Evolutionary conservation across 2,888 invertebrate species (phyloP).

Genomic region (Mythimna vitellina): DNA sequence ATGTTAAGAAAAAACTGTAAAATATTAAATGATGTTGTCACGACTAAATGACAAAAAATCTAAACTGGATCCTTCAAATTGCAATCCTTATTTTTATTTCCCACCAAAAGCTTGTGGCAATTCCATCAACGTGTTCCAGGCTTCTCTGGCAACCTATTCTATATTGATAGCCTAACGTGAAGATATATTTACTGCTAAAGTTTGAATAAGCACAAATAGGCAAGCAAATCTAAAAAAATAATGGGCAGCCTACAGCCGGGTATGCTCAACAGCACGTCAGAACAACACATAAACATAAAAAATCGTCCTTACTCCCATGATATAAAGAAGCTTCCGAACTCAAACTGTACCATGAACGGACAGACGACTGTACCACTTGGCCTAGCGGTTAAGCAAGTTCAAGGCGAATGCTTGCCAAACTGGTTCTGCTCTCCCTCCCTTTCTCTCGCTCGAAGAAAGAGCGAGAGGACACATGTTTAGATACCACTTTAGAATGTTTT

Average conservation of each 20-base stretch:
- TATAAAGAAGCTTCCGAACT: slow-evolving; percentile 1
- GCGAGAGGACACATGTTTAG: slow-evolving; percentile 60
- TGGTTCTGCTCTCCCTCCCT: slow-evolving; percentile 66
- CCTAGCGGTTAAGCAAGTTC: slow-evolving; percentile 76
- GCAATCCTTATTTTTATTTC: not conserved
- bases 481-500: slow-evolving; percentile 60
- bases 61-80: not conserved
- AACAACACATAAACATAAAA: not conserved
- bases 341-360: slow-evolving; percentile 6
- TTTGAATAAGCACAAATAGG: slow-evolving; percentile 34
- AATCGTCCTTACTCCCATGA: not conserved
- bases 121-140: too few relatives aligned
- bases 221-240: slow-evolving; percentile 50
- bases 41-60: slow-evolving; percentile 1
- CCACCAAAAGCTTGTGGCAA: too few relatives aligned
- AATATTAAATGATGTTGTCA: slow-evolving; percentile 11
- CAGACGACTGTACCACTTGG: slow-evolving; percentile 50
- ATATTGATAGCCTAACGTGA: not conserved
- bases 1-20: not conserved
- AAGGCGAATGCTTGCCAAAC: slow-evolving; percentile 75
- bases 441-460: slow-evolving; percentile 56
- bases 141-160: not conserved
- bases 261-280: slow-evolving; percentile 5
- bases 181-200: not conserved
- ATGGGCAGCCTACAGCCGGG: slow-evolving; percentile 21